phyloP scores from a whole-genome alignment of 2,113 vertebrate species.

The Hipposideros armiger region DNA sequence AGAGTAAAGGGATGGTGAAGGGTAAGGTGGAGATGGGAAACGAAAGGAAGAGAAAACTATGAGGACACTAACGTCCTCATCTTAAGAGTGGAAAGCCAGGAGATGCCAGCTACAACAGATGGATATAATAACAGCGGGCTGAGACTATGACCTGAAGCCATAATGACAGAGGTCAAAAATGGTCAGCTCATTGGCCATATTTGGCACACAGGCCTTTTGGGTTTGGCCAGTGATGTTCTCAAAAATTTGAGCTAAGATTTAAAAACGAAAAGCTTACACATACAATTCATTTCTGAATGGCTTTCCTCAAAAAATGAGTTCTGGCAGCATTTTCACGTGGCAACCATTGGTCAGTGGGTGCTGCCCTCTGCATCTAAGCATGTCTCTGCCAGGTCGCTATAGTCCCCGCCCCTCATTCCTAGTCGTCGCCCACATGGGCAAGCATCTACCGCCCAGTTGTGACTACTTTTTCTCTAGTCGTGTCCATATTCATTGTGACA shows the following conservation, averaged over 20 bases:
- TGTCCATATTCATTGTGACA: background rate
- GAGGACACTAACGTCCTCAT: background rate
- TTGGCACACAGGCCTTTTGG: background rate
- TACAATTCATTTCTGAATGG: background rate
- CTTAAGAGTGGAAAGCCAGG: background rate
- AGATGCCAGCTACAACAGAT: background rate
- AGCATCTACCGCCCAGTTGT: background rate
- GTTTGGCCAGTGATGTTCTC: background rate
- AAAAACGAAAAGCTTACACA: background rate
- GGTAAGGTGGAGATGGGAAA: background rate
- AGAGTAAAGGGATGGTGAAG: background rate
- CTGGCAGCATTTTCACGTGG: background rate
- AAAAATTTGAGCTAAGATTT: conserved; percentile 24
- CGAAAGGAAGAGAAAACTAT: background rate
- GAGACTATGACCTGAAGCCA: background rate
- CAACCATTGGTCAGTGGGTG: background rate
- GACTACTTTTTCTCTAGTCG: background rate
- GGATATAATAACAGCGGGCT: background rate
- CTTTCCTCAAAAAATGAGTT: conserved; percentile 24
- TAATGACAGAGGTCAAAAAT: conserved; percentile 1
- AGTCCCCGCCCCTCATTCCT: background rate
- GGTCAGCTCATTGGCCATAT: background rate
- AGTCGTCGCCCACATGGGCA: background rate
- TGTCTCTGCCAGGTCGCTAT: background rate
- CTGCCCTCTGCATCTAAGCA: background rate